These are phyloP conservation scores for Diplosoma virens DNA, from an alignment of 23 tunicate genomes.

Conservation along the genomic window DNA sequence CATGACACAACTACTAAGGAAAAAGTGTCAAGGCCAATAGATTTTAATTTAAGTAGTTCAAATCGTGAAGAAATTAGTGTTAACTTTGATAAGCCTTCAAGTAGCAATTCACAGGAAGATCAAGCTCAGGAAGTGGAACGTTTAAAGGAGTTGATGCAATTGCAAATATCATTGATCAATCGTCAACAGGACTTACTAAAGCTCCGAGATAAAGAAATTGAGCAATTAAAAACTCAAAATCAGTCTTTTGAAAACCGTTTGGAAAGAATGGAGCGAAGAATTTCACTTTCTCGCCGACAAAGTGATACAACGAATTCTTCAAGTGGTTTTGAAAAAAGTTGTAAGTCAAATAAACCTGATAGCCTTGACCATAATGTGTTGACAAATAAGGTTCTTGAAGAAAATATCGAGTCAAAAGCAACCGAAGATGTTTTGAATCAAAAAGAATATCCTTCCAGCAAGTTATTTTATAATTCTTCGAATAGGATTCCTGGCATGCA, in stretches of 20 bases:
- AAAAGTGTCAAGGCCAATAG: background rate
- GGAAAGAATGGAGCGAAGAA: constrained; percentile 62
- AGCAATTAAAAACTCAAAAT: constrained; percentile 49
- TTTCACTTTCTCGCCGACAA: constrained; percentile 27
- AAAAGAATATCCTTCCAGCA: no score
- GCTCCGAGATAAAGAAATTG: constrained; percentile 78
- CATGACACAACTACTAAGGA: no score
- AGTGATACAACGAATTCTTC: no score
- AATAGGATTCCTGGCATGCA: no score
- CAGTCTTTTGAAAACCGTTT: constrained; percentile 53
- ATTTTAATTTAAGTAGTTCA: background rate
- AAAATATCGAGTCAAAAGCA: no score
- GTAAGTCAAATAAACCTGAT: no score
- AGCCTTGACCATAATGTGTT: no score
- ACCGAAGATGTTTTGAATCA: no score
- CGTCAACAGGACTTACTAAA: constrained; percentile 79
- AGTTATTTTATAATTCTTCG: no score
- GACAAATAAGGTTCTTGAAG: no score
- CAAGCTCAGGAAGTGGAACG: constrained; percentile 24
- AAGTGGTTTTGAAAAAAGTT: background rate
- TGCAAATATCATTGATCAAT: constrained; percentile 72
- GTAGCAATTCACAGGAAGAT: background rate
- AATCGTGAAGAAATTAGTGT: background rate
- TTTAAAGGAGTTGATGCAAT: constrained; percentile 41
- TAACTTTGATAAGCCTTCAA: background rate